phyloP scores from a whole-genome alignment of 2,888 invertebrate species.

The Cantharis nigra region DNA sequence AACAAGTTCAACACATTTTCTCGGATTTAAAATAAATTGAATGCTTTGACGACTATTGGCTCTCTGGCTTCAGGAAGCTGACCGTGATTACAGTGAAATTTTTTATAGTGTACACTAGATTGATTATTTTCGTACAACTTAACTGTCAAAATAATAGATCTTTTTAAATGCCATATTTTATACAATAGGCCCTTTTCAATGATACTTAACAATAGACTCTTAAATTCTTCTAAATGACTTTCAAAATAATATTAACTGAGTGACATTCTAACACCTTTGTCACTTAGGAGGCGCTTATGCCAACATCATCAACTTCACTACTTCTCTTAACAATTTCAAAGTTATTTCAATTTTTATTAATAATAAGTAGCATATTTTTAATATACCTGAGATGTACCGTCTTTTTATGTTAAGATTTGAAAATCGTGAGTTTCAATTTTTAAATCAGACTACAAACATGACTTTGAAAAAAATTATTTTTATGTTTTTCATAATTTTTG shows the following conservation, averaged over 20 bases:
- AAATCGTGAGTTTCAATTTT: not conserved
- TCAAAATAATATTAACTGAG: conserved; percentile 29
- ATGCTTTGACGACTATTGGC: not conserved
- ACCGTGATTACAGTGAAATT: not conserved
- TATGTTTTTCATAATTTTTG: not conserved
- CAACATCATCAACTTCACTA: not conserved
- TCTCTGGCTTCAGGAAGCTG: not conserved
- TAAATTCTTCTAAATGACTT: conserved; percentile 30
- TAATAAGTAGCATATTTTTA: not conserved
- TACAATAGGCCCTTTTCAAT: conserved; percentile 27
- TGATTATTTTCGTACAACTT: conserved; percentile 14
- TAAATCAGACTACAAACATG: not conserved
- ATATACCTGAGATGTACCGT: not conserved
- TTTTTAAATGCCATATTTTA: conserved; percentile 22
- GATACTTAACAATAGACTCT: conserved; percentile 23
- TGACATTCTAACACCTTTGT: conserved; percentile 32
- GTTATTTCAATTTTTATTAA: not conserved
- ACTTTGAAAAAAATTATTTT: not conserved
- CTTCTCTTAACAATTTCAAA: not conserved
- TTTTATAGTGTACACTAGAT: not conserved
- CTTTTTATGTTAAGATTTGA: not conserved
- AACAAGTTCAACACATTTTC: not conserved
- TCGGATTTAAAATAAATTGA: not conserved
- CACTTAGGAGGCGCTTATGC: conserved; percentile 23
- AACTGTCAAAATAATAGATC: conserved; percentile 24